Percentiles rank a stretch among this genome's conserved stretches.
Evolutionary conservation across 2,888 invertebrate genomes (phyloP).

Genomic region (Drosophila peninsularis): DNA sequence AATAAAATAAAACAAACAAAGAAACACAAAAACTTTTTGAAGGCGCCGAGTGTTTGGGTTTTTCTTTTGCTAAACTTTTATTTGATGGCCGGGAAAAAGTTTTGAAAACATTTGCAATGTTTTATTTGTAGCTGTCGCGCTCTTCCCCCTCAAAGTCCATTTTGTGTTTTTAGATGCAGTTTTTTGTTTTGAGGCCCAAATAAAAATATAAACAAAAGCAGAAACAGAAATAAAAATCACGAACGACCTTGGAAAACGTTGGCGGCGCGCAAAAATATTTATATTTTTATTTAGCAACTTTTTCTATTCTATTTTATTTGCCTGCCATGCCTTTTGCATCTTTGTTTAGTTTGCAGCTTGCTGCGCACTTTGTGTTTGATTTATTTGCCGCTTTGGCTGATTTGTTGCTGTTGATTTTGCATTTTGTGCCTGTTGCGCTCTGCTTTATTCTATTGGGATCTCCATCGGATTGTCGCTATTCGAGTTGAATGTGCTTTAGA

Average conservation of each 20-base stretch:
- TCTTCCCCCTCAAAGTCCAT: slow-evolving; percentile 25
- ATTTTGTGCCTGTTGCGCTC: slow-evolving; percentile 22
- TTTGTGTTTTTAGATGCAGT: slow-evolving; percentile 49
- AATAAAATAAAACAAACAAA: slow-evolving; percentile 12
- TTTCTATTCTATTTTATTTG: slow-evolving; percentile 29
- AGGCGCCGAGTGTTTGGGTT: slow-evolving; percentile 22
- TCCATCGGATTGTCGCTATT: slow-evolving; percentile 25
- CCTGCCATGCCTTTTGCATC: slow-evolving; percentile 42
- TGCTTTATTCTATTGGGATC: slow-evolving; percentile 21
- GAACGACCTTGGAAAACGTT: slow-evolving; percentile 65
- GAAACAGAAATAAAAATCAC: slow-evolving; percentile 26
- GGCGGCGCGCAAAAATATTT: slow-evolving; percentile 32
- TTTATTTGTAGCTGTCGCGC: slow-evolving; percentile 43
- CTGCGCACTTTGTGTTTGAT: slow-evolving; percentile 34
- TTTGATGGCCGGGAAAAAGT: slow-evolving; percentile 61
- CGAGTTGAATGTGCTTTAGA: background rate
- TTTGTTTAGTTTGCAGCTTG: slow-evolving; percentile 61
- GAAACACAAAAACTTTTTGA: slow-evolving; percentile 46
- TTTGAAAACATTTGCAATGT: slow-evolving; percentile 34
- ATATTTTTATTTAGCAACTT: slow-evolving; percentile 28
- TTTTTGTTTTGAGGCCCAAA: slow-evolving; percentile 62
- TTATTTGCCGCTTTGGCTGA: slow-evolving; percentile 45
- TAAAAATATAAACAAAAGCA: slow-evolving; percentile 23
- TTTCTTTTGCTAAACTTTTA: slow-evolving; percentile 66
- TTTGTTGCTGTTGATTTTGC: slow-evolving; percentile 41